These are phyloP conservation scores for Palythoa grandiflora DNA, from an alignment of 92 coral and sea anemone genomes.

Conservation along the genomic window DNA sequence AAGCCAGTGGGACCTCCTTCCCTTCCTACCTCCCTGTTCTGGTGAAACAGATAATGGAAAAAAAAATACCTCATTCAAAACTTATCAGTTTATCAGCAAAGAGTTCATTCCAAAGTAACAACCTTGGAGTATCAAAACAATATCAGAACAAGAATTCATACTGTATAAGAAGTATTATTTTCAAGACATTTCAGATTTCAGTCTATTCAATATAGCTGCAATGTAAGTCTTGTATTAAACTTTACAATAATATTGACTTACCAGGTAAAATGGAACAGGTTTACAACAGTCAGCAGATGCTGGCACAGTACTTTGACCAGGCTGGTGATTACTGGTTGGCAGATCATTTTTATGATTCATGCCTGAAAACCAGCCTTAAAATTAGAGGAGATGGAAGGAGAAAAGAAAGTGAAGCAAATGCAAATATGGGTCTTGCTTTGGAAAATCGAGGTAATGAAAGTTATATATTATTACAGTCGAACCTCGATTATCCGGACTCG, in stretches of 20 bases:
- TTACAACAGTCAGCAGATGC: conserved; percentile 79
- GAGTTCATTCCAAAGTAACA: no score
- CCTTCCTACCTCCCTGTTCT: no score
- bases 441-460: conserved; percentile 86
- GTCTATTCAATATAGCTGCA: no score
- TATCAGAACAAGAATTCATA: no score
- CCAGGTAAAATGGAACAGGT: conserved; percentile 97
- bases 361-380: conserved; percentile 92
- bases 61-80: no score
- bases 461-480: not conserved
- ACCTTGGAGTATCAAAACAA: no score
- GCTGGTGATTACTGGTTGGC: conserved; percentile 87
- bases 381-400: conserved; percentile 97
- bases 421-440: conserved; percentile 92
- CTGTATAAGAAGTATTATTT: no score
- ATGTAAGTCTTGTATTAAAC: not conserved
- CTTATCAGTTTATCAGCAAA: no score
- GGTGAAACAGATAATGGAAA: no score
- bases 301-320: conserved; percentile 95
- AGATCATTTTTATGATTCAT: conserved; percentile 90
- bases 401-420: conserved; percentile 96
- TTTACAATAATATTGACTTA: not conserved
- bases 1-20: no score
- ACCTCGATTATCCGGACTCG: no score
- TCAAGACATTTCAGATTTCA: no score